Percentiles rank a stretch among this genome's conserved stretches.
These are phyloP conservation scores for Gouania willdenowi DNA, from an alignment of 2,797 vertebrate species.

Conservation along the genomic window DNA sequence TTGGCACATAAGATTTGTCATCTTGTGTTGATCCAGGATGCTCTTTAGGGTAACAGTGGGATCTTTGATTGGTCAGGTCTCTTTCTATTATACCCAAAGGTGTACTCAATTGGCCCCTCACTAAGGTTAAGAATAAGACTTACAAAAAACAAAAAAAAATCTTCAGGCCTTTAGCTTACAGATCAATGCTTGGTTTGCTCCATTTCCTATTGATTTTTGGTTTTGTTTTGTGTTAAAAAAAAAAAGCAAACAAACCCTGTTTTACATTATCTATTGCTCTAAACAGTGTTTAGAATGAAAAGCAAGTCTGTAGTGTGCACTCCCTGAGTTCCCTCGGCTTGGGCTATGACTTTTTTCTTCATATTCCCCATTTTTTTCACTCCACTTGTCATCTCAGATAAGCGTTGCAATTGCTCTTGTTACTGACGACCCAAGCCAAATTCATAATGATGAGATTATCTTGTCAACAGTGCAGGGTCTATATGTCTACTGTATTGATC, in stretches of 20 bases:
- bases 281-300: slow-evolving; percentile 38
- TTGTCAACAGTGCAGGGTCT: slow-evolving; percentile 72
- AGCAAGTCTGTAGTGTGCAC: neutral
- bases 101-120: slow-evolving; percentile 41
- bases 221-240: slow-evolving; percentile 49
- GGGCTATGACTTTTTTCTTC: neutral
- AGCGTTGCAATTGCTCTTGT: slow-evolving; percentile 71
- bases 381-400: slow-evolving; percentile 67
- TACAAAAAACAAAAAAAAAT: too few species aligned
- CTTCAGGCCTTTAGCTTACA: slow-evolving; percentile 47
- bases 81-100: slow-evolving; percentile 34
- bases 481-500: slow-evolving; percentile 72
- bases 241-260: too few species aligned
- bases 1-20: slow-evolving; percentile 40
- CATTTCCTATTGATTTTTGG: slow-evolving; percentile 57
- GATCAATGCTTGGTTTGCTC: slow-evolving; percentile 58
- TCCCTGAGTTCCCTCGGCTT: neutral
- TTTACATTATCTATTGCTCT: slow-evolving; percentile 52
- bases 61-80: slow-evolving; percentile 33
- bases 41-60: slow-evolving; percentile 28
- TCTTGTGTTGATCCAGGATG: slow-evolving; percentile 28
- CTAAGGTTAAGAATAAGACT: slow-evolving; percentile 46
- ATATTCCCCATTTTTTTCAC: slow-evolving; percentile 15
- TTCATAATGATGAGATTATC: slow-evolving; percentile 80
- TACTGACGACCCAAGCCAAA: slow-evolving; percentile 70